Evolutionary conservation across 2,888 invertebrate species (phyloP), one percentile per base, ranked within the genome.

Genomic region (Melanostoma scalare): DNA sequence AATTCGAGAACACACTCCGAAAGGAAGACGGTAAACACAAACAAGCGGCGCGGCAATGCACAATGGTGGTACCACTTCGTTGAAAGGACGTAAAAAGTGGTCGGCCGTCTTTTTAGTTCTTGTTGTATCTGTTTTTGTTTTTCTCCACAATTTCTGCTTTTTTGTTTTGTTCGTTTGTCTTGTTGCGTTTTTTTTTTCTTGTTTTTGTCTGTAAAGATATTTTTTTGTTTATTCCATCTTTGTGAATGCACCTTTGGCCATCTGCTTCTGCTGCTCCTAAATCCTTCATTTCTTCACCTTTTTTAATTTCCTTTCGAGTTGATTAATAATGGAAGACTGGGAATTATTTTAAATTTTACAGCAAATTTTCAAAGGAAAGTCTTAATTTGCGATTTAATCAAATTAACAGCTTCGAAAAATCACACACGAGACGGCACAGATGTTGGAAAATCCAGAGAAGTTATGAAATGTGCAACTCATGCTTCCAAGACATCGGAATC

Each of bases 51-150:
- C 63, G 63, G 63, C 63, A 63, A 63, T 48, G 42, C 42, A 63
- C 50, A 63, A 36, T 50, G 50, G 38, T 36, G 60, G 55, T 69
- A 71, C 75, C 75, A 76, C 75, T 71, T 81, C 68, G 65, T 48
- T 75, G 53, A 76, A 65, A 65, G 68, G 78, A 69, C 68, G 48
- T 68, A 71, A 73, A 68, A 74, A 74, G 78, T 78, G 69, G 78
- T 78, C 82, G 78, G 82, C 74, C 69, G 78, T 78, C 77, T 82
- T 68, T 31, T 82, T 82, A 65, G 78, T 78, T 74, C 74, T 71
- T 73, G 20, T 20, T 44, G 6, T 61, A 53, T 73, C 40, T 56
- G 2, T 46, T 10, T 6, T 5, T 20, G 38, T 31, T 58, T 10
- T 61, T 60, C 42, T 48, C 42, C 10, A 6, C 2, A 58, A 58